Base-by-base conservation (phyloP, 2,113 vertebrate genomes). In the Chloropsis cyanopogon region DNA sequence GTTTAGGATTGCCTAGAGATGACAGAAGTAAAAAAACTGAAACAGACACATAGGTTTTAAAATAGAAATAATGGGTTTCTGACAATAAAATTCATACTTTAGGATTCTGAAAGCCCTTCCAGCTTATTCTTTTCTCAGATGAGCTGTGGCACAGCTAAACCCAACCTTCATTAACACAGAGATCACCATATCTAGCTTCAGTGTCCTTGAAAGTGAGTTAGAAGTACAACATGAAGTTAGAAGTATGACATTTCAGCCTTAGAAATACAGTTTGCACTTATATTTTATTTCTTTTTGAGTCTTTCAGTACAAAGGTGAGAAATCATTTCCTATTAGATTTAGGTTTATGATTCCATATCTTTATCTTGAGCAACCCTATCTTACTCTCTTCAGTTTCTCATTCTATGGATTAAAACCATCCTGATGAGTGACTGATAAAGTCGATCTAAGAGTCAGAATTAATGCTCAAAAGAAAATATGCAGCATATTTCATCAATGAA, bases 281-380 rank as follows among this genome's bases (percentile, higher is more conserved):
- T 1, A 56, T 95, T 94, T 91, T 91, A 65, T 88, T 88, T 95
- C 68, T 66, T 70, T 79, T 52, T 92, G 57, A 96, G 49, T 59
- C 41, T 91, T 94, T 91, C 91, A 91, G 24, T 79, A 87, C 25
- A 69, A 90, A 93, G 64, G 71, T 88, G 88, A 90, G 86, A 91
- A 97, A 85, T 94, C 12, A 96, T 90, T 93, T 96, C 91, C 86
- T 92, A 18, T 25, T 89, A 84, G 60, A 86, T 87, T 61, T 78
- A 35, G 49, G 92, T 53, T 81, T 92, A 72, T 78, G 81, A 91
- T 80, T 76, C 26, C 17, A 6, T 83, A 50, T 76, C 60, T 93
- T 82, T 73, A 71, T 89, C 79, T 52, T 91, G 71, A 76, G 37
- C 77, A 81, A 90, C 28, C 14, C 24, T 81, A 29, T 80, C 60